A percentile compares a stretch with the other conserved stretches of the same genome.
Conservation (phyloP, 2,888 invertebrate species). For the Epinotia ramella region DNA sequence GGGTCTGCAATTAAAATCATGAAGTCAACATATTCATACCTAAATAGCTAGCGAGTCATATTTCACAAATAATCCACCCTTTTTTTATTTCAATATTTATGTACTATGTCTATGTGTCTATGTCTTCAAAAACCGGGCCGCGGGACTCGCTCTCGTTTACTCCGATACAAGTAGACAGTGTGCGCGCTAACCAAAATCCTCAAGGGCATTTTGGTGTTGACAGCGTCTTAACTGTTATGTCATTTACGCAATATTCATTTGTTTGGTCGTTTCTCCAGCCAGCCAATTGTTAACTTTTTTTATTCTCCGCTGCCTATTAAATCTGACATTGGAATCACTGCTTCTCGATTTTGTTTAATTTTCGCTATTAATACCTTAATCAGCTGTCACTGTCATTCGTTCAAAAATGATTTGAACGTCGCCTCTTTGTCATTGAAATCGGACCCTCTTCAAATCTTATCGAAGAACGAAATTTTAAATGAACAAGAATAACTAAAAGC, state of each 20-base stretch:
- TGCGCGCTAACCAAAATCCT: too few relatives aligned
- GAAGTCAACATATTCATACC: too few relatives aligned
- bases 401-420: conserved; percentile 40
- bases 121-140: too few relatives aligned
- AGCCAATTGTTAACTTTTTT: conserved; percentile 1
- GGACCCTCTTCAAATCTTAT: conserved; percentile 40
- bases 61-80: too few relatives aligned
- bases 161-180: too few relatives aligned
- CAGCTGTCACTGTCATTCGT: conserved; percentile 36
- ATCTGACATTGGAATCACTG: conserved; percentile 4
- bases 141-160: too few relatives aligned
- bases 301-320: background rate
- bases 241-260: background rate
- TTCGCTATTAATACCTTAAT: conserved; percentile 38
- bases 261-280: background rate
- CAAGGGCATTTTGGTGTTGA: too few relatives aligned
- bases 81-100: too few relatives aligned
- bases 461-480: conserved; percentile 40
- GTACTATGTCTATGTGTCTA: too few relatives aligned
- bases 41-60: too few relatives aligned
- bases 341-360: conserved; percentile 27
- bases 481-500: conserved; percentile 33
- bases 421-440: conserved; percentile 40
- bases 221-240: too few relatives aligned
- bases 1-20: too few relatives aligned